Evolutionary conservation across 2,888 invertebrate species (phyloP), one percentile per base, ranked within the genome.

Genomic region (Tineola bisselliella): DNA sequence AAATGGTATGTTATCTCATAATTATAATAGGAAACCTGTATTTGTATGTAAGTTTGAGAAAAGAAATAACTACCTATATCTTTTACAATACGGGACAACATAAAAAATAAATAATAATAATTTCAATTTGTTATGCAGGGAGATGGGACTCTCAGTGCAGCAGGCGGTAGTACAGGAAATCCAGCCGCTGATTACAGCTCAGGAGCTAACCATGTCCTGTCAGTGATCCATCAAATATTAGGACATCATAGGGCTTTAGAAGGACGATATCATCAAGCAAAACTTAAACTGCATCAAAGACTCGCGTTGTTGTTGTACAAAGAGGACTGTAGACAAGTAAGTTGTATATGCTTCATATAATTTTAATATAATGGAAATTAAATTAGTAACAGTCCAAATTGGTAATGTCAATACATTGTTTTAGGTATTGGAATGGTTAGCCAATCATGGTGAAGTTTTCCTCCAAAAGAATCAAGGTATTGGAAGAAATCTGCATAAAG

Each of bases 401-500:
- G n/a, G n/a, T n/a, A n/a, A n/a, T n/a, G n/a, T n/a, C n/a, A 38
- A 38, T 31, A 44, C 15, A 60, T 59, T 66, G 62, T 79, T 79
- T 4, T 70, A 94, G 94, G 96, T 99, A 57, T 86, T 99, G 63
- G 98, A 98, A 74, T 99, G 99, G 99, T 81, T 99, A 67, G 94
- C 96, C 66, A 97, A 97, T 79, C 98, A 99, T 72, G 99, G 99
- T 15, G 97, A 98, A 87, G 97, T 97, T 17, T 99, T 99, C 80
- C 90, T 99, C 60, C 91, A 95, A 70, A 98, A 98, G 77, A 98
- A 98, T 79, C 95, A 95, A n/a, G 97, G 98, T 58, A 96, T 98
- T 65, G 98, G 98, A 62, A 90, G 97, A 68, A 97, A 97, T 87
- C 89, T 98, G 68, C 96, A 96, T 77, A 96, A 98, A 80, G 96